Percentiles rank a stretch among this genome's conserved stretches.
Conservation (phyloP, 2,113 vertebrate species). For the Rhinoderma darwinii region DNA sequence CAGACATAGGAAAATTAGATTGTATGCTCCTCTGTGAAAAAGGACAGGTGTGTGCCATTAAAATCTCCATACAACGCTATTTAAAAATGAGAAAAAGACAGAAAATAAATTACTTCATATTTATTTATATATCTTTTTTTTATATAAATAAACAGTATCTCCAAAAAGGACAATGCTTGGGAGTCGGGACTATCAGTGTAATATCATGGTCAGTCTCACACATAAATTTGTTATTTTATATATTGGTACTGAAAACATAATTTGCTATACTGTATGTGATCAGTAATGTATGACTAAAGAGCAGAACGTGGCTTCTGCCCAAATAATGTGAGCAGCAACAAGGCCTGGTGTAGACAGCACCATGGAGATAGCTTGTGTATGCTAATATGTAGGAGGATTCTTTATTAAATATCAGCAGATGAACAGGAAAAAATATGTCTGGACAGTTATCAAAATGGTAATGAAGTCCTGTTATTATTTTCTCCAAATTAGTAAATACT, state of each 20-base stretch:
- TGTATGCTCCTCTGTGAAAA: not conserved
- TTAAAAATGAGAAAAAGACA: too few relatives aligned
- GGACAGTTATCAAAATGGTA: conserved; percentile 32
- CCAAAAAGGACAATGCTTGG: too few relatives aligned
- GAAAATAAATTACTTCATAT: too few relatives aligned
- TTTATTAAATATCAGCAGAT: conserved; percentile 51
- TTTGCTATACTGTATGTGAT: not conserved
- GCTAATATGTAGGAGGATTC: conserved; percentile 41
- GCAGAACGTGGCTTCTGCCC: conserved; percentile 7
- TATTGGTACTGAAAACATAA: not conserved
- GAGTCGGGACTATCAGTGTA: too few relatives aligned
- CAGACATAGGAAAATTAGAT: not conserved
- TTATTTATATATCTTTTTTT: too few relatives aligned
- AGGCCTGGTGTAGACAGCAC: not conserved
- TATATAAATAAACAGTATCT: too few relatives aligned
- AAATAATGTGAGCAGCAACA: not conserved
- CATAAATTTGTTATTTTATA: too few relatives aligned
- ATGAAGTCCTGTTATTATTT: conserved; percentile 45
- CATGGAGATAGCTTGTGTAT: conserved; percentile 34
- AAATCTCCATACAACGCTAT: too few relatives aligned
- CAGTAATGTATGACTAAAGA: not conserved
- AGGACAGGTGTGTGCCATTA: not conserved
- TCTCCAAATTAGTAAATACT: conserved; percentile 48
- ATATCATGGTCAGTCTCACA: too few relatives aligned
- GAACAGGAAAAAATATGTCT: conserved; percentile 47